Conservation (phyloP, 2,888 invertebrate species). For the Augochlorella aurata region DNA sequence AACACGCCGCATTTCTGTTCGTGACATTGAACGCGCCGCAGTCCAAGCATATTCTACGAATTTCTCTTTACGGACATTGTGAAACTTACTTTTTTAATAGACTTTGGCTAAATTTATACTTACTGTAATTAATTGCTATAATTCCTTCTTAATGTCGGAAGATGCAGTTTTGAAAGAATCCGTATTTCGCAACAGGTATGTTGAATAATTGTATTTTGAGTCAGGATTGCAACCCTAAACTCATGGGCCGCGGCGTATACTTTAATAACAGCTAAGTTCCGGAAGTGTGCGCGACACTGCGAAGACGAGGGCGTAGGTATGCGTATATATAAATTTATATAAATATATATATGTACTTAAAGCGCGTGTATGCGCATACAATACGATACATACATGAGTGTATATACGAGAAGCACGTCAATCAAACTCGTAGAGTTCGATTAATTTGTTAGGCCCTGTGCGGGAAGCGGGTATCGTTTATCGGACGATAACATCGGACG, state of each 20-base stretch:
- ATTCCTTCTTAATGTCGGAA: background rate
- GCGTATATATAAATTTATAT: constrained; percentile 62
- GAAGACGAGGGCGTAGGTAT: constrained; percentile 66
- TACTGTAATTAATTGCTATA: background rate
- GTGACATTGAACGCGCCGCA: background rate
- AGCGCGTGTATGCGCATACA: constrained; percentile 52
- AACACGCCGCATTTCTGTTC: constrained; percentile 6
- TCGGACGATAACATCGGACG: constrained; percentile 31
- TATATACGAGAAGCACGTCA: constrained; percentile 73
- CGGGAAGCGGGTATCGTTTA: constrained; percentile 56
- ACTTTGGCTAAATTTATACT: too few species aligned
- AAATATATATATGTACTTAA: constrained; percentile 58
- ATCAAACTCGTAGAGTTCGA: constrained; percentile 76
- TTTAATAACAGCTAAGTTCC: constrained; percentile 28
- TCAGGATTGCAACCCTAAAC: background rate
- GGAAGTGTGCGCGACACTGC: constrained; percentile 66
- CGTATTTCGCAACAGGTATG: background rate
- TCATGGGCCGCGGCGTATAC: background rate
- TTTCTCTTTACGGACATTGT: background rate
- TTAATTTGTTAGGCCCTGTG: constrained; percentile 68
- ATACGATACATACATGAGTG: constrained; percentile 62
- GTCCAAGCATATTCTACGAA: background rate
- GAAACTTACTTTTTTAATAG: too few species aligned
- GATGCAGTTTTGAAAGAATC: too few species aligned
- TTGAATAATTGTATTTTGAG: background rate